phyloP scores from a whole-genome alignment of 2,797 vertebrate species.

The Enteromius anoplus region DNA sequence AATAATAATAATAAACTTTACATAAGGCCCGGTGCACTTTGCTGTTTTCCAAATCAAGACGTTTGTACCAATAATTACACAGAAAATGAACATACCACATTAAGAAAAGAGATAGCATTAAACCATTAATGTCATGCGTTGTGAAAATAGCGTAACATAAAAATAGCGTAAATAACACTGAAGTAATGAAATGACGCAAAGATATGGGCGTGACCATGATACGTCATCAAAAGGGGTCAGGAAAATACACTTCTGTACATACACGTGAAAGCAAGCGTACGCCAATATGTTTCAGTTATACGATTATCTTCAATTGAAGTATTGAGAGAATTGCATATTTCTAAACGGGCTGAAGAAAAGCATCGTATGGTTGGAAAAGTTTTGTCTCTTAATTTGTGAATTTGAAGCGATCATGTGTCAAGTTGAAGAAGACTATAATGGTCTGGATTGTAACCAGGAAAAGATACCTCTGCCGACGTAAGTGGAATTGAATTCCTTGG shows the following conservation, averaged over 20 bases:
- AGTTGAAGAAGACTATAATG: slow-evolving; percentile 72
- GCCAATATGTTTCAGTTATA: background rate
- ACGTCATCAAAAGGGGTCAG: slow-evolving; percentile 59
- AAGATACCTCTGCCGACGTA: slow-evolving; percentile 60
- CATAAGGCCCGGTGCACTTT: background rate
- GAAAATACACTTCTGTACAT: background rate
- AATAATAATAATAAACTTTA: background rate
- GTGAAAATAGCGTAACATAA: background rate
- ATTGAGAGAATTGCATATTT: background rate
- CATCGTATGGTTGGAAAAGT: background rate
- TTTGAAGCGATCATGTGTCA: slow-evolving; percentile 71
- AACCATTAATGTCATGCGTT: background rate
- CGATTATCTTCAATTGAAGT: background rate
- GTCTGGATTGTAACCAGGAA: slow-evolving; percentile 49
- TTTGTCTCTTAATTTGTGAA: background rate
- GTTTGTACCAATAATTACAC: background rate
- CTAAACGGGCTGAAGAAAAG: background rate
- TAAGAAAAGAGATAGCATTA: background rate
- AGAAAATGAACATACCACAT: background rate
- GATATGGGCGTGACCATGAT: background rate
- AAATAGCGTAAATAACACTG: background rate
- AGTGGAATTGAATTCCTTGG: background rate
- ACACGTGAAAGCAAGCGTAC: background rate
- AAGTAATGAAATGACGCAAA: background rate
- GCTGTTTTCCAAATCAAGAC: background rate